Percentiles rank a stretch among this genome's conserved stretches.
Conservation (phyloP, 2,113 vertebrate genomes). For the Ceratotherium simum region DNA sequence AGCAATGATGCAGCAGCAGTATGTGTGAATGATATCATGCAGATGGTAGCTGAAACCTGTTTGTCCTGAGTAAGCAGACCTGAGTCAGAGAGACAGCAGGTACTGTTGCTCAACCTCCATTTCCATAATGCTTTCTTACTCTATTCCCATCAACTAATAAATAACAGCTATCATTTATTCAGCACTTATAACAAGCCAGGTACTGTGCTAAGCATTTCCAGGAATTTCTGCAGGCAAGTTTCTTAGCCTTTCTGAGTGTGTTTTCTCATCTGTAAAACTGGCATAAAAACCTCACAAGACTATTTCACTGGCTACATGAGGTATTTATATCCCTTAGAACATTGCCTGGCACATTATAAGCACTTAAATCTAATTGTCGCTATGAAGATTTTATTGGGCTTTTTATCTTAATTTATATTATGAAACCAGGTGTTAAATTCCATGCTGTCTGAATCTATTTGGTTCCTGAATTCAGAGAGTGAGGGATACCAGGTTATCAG, state of each 20-base stretch:
- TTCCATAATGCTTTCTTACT: neutral
- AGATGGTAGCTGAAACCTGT: neutral
- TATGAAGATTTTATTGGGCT: neutral
- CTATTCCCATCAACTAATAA: neutral
- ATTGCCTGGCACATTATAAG: neutral
- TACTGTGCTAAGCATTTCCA: neutral
- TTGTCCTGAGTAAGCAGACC: neutral
- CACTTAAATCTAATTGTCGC: neutral
- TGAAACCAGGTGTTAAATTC: neutral
- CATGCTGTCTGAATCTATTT: neutral
- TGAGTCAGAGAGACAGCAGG: neutral
- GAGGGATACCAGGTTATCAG: neutral
- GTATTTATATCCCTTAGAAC: neutral
- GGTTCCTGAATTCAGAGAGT: conserved; percentile 37
- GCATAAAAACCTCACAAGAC: neutral
- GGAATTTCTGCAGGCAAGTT: conserved; percentile 15
- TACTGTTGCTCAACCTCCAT: neutral
- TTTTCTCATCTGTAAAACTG: conserved; percentile 13
- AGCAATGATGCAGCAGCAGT: neutral
- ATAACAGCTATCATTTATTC: neutral
- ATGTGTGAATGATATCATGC: neutral
- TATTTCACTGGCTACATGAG: neutral
- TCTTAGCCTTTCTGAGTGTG: neutral
- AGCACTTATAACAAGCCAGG: neutral
- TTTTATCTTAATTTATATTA: conserved; percentile 44